Percentiles rank a stretch among this genome's conserved stretches.
phyloP scores from a whole-genome alignment of 2,888 invertebrate species.

The Andrena fulva region DNA sequence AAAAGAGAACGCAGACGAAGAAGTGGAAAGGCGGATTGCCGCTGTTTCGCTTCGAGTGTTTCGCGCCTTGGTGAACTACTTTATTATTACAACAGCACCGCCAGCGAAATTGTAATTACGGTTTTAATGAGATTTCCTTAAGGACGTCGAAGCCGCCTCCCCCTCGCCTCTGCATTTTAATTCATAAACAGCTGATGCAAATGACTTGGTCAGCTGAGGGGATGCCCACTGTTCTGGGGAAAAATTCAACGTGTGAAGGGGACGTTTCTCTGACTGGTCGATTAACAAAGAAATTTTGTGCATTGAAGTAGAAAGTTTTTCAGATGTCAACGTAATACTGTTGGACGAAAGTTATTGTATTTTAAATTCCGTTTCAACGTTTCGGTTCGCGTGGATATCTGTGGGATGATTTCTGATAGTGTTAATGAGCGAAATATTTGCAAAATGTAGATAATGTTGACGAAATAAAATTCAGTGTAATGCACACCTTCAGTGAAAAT shows the following conservation, averaged over 20 bases:
- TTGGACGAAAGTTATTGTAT: too few species aligned
- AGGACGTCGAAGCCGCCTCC: constrained; percentile 18
- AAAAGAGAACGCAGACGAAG: neutral
- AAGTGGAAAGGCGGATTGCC: constrained; percentile 6
- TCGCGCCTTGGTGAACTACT: constrained; percentile 24
- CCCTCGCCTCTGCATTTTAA: neutral
- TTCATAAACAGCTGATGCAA: constrained; percentile 7
- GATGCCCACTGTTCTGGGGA: neutral
- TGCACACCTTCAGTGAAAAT: too few species aligned
- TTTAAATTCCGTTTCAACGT: too few species aligned
- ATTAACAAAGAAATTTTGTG: neutral
- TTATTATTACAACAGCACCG: constrained; percentile 36
- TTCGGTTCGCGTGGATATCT: too few species aligned
- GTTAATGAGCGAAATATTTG: too few species aligned
- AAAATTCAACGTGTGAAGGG: constrained; percentile 10
- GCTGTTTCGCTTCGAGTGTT: constrained; percentile 11
- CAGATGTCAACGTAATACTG: neutral
- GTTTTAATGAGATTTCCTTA: constrained; percentile 62
- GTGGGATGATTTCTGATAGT: too few species aligned
- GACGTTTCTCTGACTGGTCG: neutral
- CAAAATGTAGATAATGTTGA: too few species aligned
- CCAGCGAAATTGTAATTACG: constrained; percentile 55
- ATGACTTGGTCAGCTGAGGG: neutral
- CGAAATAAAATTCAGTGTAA: too few species aligned
- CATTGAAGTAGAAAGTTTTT: neutral